Conservation (phyloP, 2,113 vertebrate species). For the Psilopsiagon aymara region DNA sequence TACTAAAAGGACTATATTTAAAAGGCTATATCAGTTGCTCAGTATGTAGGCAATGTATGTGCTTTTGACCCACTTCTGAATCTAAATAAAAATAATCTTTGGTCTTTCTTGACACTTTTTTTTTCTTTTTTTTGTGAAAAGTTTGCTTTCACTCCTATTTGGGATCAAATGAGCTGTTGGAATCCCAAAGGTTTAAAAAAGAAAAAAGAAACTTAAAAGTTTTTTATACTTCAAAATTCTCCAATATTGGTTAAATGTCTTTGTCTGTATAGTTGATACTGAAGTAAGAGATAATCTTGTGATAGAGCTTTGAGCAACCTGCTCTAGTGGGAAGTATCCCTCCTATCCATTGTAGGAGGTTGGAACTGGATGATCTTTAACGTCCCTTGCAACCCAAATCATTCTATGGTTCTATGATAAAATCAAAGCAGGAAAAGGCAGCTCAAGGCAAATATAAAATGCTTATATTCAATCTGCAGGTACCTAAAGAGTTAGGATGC, state of each 20-base stretch:
- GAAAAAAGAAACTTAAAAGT: not conserved
- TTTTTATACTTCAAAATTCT: not conserved
- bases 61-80: constrained; percentile 3
- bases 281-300: not conserved
- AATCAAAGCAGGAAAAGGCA: not conserved
- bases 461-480: not conserved
- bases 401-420: not conserved
- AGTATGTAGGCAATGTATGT: not conserved
- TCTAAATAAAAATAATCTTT: not conserved
- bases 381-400: not conserved
- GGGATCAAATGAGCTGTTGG: not conserved
- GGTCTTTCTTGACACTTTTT: not conserved
- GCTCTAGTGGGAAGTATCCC: not conserved
- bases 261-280: not conserved
- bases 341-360: not conserved
- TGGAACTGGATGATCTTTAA: not conserved
- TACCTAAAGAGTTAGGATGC: not conserved
- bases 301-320: not conserved
- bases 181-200: not conserved
- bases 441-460: not conserved
- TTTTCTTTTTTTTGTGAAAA: not conserved
- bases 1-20: not conserved
- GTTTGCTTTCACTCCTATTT: not conserved
- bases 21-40: not conserved
- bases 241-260: not conserved